phyloP scores from a whole-genome alignment of 2,797 vertebrate species.

The Chelidonichthys spinosus region DNA sequence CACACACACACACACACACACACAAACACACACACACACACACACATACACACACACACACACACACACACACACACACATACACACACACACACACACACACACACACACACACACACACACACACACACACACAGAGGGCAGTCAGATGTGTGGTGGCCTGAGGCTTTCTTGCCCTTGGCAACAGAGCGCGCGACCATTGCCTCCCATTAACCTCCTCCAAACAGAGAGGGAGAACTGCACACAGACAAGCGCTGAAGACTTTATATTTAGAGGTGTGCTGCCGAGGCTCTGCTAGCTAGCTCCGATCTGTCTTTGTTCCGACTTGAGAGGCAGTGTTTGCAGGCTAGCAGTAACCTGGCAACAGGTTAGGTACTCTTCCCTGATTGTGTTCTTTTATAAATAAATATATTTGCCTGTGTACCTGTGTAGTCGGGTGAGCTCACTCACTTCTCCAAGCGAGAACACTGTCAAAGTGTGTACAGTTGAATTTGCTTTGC shows the following conservation, averaged over 20 bases:
- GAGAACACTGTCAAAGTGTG: constrained; percentile 3
- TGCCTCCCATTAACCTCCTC: constrained; percentile 76
- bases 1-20: constrained; percentile 27
- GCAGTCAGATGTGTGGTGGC: constrained; percentile 61
- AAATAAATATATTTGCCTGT: constrained; percentile 8
- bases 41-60: constrained; percentile 41
- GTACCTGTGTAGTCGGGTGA: constrained; percentile 33
- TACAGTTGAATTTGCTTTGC: constrained; percentile 17
- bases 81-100: constrained; percentile 36
- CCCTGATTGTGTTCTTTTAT: constrained; percentile 56
- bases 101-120: constrained; percentile 15
- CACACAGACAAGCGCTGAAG: constrained; percentile 73
- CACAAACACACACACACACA: constrained; percentile 23
- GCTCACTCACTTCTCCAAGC: background rate
- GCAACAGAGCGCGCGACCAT: constrained; percentile 70
- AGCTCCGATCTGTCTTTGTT: constrained; percentile 64
- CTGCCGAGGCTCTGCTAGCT: constrained; percentile 59
- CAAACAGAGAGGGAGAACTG: constrained; percentile 60
- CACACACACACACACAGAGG: constrained; percentile 53
- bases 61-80: constrained; percentile 13
- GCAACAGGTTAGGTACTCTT: constrained; percentile 77
- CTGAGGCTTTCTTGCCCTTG: constrained; percentile 65
- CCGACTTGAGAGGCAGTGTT: constrained; percentile 62
- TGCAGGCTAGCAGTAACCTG: constrained; percentile 74
- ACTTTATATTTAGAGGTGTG: constrained; percentile 79